Evolutionary conservation across 1,140 invertebrate genomes (phyloP), one percentile per base, ranked within the genome.

Genomic region (Chironomus striatipennis): DNA sequence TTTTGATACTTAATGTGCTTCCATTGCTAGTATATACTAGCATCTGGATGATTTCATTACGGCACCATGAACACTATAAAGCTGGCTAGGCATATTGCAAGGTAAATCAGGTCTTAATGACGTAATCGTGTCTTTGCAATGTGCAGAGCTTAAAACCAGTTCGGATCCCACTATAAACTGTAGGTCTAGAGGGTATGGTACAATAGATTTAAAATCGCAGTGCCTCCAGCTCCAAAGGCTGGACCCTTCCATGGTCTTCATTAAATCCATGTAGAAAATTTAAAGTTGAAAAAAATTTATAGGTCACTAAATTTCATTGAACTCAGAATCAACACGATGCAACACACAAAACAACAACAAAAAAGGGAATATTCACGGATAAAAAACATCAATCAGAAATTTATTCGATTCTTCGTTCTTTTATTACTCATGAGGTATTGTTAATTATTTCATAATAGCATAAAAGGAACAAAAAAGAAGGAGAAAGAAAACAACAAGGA

Each of bases 281-380:
- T 8, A 47, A 12, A 12, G 9, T 12, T 15, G 12, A n/a, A 3
- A 18, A 70, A 5, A 20, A 2, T 70, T 70, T 70, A 10, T 70
- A 70, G 65, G 65, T 70, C 65, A 70, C n/a, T 6, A 9, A 17
- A 70, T 18, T 70, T 70, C 65, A 70, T 70, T 70, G 65, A 70
- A 70, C 65, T 21, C 18, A 17, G 8, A 67, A 67, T 67, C 9
- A 20, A 2, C 8, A 18, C 12, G n/a, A 17, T 2, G 7, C n/a
- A 15, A 17, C 17, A 18, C 57, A 7, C n/a, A 20, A 67, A 20
- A 18, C 8, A 7, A 20, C 7, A 67, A n/a, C n/a, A 67, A 67
- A 18, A 1, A 17, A 15, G 17, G 17, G 17, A 67, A 67, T 67
- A 47, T 47, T 47, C 15, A 57, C 4, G 47, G 12, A n/a, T 57